These are phyloP conservation scores for Quiscalus mexicanus DNA, from an alignment of 2,113 vertebrate genomes.

Conservation along the genomic window DNA sequence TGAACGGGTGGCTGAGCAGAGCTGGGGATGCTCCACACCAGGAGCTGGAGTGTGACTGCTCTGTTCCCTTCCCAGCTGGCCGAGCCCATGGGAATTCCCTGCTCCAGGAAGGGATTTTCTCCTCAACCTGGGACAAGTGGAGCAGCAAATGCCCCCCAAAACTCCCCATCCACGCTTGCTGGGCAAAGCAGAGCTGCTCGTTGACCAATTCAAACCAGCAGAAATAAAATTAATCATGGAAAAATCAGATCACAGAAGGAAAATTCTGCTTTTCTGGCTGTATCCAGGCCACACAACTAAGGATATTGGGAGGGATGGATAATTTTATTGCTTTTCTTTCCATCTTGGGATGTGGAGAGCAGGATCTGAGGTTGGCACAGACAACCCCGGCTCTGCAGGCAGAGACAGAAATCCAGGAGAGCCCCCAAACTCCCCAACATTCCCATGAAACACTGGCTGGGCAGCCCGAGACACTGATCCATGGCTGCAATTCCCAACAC, in stretches of 20 bases:
- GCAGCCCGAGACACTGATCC: rapidly evolving
- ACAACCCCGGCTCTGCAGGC: background rate
- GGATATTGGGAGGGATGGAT: background rate
- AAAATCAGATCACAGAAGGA: background rate
- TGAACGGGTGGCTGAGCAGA: background rate
- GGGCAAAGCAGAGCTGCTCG: background rate
- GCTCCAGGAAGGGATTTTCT: background rate
- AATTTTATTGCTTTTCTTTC: background rate
- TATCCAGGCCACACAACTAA: background rate
- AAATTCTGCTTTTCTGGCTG: background rate
- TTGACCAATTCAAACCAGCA: background rate
- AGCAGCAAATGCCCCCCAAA: background rate
- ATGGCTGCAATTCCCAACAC: rapidly evolving
- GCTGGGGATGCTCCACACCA: background rate
- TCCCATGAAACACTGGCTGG: rapidly evolving
- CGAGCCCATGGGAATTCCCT: background rate
- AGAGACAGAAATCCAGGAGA: background rate
- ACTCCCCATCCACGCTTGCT: background rate
- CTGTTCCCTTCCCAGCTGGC: background rate
- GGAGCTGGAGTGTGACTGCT: rapidly evolving
- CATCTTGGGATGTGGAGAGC: background rate
- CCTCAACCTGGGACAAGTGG: background rate
- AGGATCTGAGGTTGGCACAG: rapidly evolving
- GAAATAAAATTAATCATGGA: background rate
- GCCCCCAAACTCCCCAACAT: background rate